Conservation (phyloP, 2,797 vertebrate genomes). For the Dromococcyx pavoninus region DNA sequence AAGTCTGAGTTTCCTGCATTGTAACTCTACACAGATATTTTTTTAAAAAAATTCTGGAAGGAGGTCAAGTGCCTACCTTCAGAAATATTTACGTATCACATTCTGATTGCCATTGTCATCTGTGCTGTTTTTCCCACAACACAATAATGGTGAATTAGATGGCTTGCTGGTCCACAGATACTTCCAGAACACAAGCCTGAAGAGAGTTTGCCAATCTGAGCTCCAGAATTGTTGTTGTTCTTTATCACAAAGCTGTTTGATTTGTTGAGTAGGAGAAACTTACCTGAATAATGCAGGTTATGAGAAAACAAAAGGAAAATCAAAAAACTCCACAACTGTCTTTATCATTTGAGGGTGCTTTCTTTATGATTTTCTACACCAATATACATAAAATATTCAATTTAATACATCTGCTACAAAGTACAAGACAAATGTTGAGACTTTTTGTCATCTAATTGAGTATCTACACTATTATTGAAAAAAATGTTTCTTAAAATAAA, state of each 20-base stretch:
- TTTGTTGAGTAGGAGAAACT: background rate
- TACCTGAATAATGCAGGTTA: background rate
- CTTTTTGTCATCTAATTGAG: background rate
- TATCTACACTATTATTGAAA: background rate
- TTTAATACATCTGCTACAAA: background rate
- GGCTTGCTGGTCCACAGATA: background rate
- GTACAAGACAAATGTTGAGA: background rate
- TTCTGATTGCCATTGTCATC: background rate
- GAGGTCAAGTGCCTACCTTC: background rate
- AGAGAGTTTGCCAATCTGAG: background rate
- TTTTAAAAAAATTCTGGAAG: background rate
- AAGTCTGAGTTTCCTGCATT: background rate
- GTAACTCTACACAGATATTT: background rate
- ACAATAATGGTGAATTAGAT: background rate
- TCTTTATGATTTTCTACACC: background rate
- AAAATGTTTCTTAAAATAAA: background rate
- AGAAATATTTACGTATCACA: too few relatives aligned
- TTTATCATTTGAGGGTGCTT: background rate
- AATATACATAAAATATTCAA: background rate
- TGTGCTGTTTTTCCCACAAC: background rate
- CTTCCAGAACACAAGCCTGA: background rate
- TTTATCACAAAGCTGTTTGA: background rate
- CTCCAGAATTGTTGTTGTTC: background rate
- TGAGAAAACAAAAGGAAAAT: too few relatives aligned
- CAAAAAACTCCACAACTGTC: background rate